phyloP scores from a whole-genome alignment of 2,113 vertebrate species.

The Datnioides undecimradiatus region DNA sequence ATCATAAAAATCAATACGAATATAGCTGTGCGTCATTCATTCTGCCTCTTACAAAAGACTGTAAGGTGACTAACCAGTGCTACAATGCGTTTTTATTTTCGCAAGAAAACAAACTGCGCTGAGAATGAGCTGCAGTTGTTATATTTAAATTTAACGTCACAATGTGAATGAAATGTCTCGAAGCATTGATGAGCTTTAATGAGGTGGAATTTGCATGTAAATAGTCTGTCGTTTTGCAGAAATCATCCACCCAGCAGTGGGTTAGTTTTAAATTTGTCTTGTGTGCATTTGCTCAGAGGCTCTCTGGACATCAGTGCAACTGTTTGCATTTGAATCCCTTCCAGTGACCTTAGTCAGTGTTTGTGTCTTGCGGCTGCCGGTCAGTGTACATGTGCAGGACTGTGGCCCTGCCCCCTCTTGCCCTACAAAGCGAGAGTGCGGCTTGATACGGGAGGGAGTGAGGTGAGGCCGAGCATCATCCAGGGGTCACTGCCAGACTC shows the following conservation, averaged over 20 bases:
- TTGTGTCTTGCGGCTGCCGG: constrained; percentile 51
- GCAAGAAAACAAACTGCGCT: not conserved
- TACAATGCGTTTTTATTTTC: not conserved
- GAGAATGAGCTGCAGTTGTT: not conserved
- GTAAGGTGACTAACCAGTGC: constrained; percentile 4
- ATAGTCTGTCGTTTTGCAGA: not conserved
- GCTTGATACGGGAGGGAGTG: constrained; percentile 5
- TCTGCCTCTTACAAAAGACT: not conserved
- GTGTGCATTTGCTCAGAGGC: not conserved
- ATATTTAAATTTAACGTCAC: not conserved
- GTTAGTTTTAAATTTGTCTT: constrained; percentile 2
- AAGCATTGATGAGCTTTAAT: constrained; percentile 7
- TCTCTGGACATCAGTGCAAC: constrained; percentile 5
- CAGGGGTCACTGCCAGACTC: constrained; percentile 58
- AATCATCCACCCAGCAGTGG: not conserved
- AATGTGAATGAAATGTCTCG: not conserved
- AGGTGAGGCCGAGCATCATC: constrained; percentile 40
- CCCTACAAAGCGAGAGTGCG: constrained; percentile 40
- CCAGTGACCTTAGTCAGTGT: constrained; percentile 53
- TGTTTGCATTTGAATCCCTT: constrained; percentile 37
- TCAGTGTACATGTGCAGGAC: constrained; percentile 49
- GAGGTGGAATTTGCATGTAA: not conserved
- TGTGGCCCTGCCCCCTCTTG: constrained; percentile 51
- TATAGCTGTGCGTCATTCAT: constrained; percentile 18
- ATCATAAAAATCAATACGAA: constrained; percentile 22